Percentiles rank a stretch among this genome's conserved stretches.
phyloP scores from a whole-genome alignment of 2,888 invertebrate genomes.

The Eudemis profundana region DNA sequence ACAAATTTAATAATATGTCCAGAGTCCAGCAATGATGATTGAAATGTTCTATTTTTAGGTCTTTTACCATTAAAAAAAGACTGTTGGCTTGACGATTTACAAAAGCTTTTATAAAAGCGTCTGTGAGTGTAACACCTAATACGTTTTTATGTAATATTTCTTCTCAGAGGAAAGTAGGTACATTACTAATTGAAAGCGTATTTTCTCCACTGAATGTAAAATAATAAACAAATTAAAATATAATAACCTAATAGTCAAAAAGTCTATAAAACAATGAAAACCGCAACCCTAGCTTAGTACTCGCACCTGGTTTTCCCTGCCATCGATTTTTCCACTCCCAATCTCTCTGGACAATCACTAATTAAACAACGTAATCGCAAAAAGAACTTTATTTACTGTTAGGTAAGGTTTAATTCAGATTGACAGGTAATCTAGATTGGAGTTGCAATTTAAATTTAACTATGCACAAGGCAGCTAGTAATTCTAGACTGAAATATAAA shows the following conservation, averaged over 20 bases:
- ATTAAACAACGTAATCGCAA: not conserved
- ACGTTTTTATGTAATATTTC: too few relatives aligned
- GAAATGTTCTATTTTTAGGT: too few relatives aligned
- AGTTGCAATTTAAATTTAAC: not conserved
- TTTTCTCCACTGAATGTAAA: too few relatives aligned
- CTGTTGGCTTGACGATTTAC: too few relatives aligned
- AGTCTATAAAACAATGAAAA: not conserved
- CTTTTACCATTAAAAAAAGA: too few relatives aligned
- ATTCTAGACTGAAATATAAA: not conserved
- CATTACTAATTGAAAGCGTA: too few relatives aligned
- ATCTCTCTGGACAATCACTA: slow-evolving; percentile 12
- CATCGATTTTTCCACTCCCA: slow-evolving; percentile 16
- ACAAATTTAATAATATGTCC: too few relatives aligned
- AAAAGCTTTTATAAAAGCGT: too few relatives aligned
- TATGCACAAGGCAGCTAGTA: not conserved
- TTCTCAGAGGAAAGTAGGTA: too few relatives aligned
- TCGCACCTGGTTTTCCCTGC: not conserved
- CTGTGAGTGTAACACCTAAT: too few relatives aligned
- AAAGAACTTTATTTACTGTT: not conserved
- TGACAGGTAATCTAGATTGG: not conserved
- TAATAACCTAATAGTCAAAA: not conserved
- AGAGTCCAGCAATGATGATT: too few relatives aligned
- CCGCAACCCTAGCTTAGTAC: not conserved
- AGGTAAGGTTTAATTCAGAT: not conserved
- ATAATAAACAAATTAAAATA: too few relatives aligned